These are phyloP conservation scores for Acromyrmex echinatior DNA, from an alignment of 1,140 invertebrate species.

Conservation along the genomic window DNA sequence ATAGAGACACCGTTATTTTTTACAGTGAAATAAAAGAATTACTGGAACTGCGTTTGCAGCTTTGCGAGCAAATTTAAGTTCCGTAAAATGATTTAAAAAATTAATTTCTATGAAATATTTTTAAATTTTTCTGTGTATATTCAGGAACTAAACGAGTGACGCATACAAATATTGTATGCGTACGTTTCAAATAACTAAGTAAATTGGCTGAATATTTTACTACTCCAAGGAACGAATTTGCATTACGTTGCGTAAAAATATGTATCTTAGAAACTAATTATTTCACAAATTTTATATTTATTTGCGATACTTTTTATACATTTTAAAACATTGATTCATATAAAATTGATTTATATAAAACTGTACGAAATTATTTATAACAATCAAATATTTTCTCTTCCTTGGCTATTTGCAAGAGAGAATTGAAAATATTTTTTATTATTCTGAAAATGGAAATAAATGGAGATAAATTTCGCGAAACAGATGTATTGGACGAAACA, in stretches of 20 bases:
- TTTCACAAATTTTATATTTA: background rate
- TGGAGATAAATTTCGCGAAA: background rate
- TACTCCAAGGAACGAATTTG: background rate
- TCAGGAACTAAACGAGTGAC: background rate
- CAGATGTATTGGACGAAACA: background rate
- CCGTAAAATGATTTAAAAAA: background rate
- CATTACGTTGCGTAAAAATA: background rate
- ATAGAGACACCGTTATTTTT: background rate
- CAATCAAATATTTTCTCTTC: background rate
- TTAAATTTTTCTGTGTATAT: background rate
- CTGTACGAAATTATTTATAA: background rate
- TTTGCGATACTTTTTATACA: background rate
- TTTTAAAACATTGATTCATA: background rate
- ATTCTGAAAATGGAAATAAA: background rate
- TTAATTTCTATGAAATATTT: background rate
- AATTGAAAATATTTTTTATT: constrained; percentile 3
- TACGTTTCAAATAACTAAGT: constrained; percentile 23
- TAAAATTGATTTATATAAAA: background rate
- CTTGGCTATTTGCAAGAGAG: background rate
- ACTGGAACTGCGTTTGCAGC: background rate
- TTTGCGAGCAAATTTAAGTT: constrained; percentile 1
- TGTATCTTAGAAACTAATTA: background rate
- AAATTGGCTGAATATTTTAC: constrained; percentile 3
- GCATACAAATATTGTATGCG: background rate
- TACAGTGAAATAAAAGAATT: background rate